A percentile compares a stretch with the other conserved stretches of the same genome.
These are phyloP conservation scores for Polia nebulosa DNA, from an alignment of 2,888 invertebrate species.

Conservation along the genomic window DNA sequence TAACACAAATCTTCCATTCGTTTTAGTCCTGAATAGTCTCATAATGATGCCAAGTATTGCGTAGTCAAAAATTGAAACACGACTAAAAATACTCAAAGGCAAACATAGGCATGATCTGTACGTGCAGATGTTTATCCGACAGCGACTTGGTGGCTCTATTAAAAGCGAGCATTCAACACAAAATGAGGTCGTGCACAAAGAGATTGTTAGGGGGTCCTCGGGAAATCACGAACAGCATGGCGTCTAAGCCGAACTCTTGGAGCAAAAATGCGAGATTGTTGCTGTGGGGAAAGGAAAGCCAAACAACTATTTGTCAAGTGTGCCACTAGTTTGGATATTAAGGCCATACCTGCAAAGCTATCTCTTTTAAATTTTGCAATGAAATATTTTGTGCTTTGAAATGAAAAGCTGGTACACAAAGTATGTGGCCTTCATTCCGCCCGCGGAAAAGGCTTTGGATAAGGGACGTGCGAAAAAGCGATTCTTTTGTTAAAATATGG, in stretches of 20 bases:
- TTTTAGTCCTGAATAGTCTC: constrained; percentile 7
- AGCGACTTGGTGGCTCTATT: constrained; percentile 73
- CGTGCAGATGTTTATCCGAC: constrained; percentile 74
- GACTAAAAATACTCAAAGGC: constrained; percentile 53
- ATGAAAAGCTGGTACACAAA: constrained; percentile 9
- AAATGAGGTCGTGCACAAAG: constrained; percentile 86
- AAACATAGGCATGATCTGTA: constrained; percentile 64
- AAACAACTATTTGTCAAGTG: constrained; percentile 40
- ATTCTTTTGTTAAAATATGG: constrained; percentile 44
- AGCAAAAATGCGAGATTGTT: constrained; percentile 61
- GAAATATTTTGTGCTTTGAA: constrained; percentile 6
- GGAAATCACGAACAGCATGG: constrained; percentile 78
- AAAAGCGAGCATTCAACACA: constrained; percentile 78
- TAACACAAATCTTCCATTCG: background rate
- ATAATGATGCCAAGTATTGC: constrained; percentile 1
- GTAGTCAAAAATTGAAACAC: constrained; percentile 14
- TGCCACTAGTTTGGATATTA: constrained; percentile 25
- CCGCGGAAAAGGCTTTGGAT: constrained; percentile 38
- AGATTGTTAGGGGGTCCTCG: constrained; percentile 83
- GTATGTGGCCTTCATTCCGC: background rate
- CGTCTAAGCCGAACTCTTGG: constrained; percentile 59
- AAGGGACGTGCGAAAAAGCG: constrained; percentile 36
- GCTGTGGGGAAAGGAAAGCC: constrained; percentile 43
- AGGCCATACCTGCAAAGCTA: constrained; percentile 8
- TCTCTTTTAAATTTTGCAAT: background rate